Evolutionary conservation across 2,113 vertebrate species (phyloP).

Genomic region (Vombatus ursinus): DNA sequence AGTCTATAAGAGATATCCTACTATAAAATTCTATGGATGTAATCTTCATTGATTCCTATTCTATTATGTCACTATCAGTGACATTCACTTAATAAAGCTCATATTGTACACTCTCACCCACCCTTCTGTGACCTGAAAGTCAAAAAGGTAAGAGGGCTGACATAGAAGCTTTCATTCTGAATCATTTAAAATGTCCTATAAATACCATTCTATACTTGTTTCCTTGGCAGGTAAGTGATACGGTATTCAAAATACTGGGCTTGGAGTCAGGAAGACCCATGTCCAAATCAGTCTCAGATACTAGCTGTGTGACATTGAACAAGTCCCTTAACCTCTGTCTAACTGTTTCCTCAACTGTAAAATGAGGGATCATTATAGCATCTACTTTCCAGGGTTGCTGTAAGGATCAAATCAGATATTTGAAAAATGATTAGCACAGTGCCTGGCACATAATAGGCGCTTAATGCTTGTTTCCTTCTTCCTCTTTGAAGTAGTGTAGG

Average conservation of each 20-base stretch:
- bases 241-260: not conserved
- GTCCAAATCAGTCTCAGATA: not conserved
- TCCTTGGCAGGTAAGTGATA: not conserved
- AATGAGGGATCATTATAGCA: not conserved
- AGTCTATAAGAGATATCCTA: not conserved
- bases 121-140: not conserved
- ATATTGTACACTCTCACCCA: fast-evolving
- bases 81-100: too few species aligned
- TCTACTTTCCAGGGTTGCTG: not conserved
- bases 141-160: fast-evolving
- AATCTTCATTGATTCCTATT: not conserved
- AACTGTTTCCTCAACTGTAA: not conserved
- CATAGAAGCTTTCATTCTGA: too few species aligned
- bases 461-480: not conserved
- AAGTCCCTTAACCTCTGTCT: not conserved
- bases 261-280: not conserved
- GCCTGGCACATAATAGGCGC: too few species aligned
- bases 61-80: not conserved
- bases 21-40: not conserved
- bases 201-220: not conserved
- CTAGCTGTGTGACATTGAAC: not conserved
- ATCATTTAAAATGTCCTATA: not conserved
- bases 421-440: not conserved
- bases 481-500: not conserved
- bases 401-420: not conserved